Evolutionary conservation across 2,888 invertebrate genomes (phyloP), one percentile per base, ranked within the genome.

Genomic region (Rhaphigaster nebulosa): DNA sequence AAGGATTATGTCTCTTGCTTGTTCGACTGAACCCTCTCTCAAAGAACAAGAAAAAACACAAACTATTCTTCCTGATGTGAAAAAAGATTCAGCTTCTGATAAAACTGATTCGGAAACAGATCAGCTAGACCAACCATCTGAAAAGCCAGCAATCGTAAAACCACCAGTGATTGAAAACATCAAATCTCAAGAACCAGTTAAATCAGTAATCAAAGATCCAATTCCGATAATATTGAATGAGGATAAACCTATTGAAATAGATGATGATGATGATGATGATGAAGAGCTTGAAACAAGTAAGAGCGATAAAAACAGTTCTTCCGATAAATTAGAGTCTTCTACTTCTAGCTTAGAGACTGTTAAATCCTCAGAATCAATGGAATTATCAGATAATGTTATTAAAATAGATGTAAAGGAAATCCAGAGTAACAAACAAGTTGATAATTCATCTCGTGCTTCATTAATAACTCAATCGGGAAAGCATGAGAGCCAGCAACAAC

Each of bases 1-100:
- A 91, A 91, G 92, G 88, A 92, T 92, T 89, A 91, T 91, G 91
- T 91, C 92, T 34, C 88, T 92, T 45, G 92, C 92, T 56, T 92
- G 92, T 88, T 91, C 92, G 4, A 87, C 91, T 38, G 92, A 92
- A 54, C 76, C 92, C 20, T 88, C 91, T 50, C 38, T 92, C 23
- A 88, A 90, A 87, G 90, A 91, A 38, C 50, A 34, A 50, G 89
- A 80, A 65, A 91, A 91, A 38, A 23, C 91, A 34, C 84, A n/a
- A 50, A 52, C 45, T 20, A 41, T 88, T 52, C 2, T 29, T 54
- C 38, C 87, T 52, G 54, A 76, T 20, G 45, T 45, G 0, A 84
- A 88, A 60, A 38, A 34, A 41, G 60, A 56, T 56, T 0, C 26
- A 26, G 6, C 88, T 88, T 23, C 23, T 60, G 18, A 54, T 23